A percentile compares a stretch with the other conserved stretches of the same genome.
These are phyloP conservation scores for Syrista parreyssii DNA, from an alignment of 2,888 invertebrate genomes.

Conservation along the genomic window DNA sequence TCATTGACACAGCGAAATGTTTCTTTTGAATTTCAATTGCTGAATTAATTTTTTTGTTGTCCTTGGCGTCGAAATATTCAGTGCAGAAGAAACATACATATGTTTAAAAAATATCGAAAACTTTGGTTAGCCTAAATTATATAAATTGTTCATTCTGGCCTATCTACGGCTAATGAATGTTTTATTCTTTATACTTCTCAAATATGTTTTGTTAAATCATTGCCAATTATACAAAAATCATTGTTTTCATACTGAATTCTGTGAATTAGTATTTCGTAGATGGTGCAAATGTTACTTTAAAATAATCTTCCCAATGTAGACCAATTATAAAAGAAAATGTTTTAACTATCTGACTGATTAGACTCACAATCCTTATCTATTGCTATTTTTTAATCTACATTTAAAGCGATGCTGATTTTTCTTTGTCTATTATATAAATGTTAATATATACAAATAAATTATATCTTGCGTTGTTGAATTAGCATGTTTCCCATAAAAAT, in stretches of 20 bases:
- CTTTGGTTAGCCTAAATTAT: not conserved
- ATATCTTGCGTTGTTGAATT: not conserved
- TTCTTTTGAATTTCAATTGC: not conserved
- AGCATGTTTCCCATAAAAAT: not conserved
- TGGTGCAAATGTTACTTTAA: not conserved
- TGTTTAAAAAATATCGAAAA: no score
- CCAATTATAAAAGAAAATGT: not conserved
- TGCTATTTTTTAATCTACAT: not conserved
- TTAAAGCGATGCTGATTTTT: not conserved
- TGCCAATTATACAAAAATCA: not conserved
- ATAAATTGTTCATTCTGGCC: not conserved
- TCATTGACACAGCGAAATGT: not conserved
- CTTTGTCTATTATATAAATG: not conserved
- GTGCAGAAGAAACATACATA: no score
- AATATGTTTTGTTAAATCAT: not conserved
- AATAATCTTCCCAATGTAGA: not conserved
- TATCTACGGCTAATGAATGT: not conserved
- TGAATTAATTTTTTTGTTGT: not conserved
- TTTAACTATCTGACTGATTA: not conserved
- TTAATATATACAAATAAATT: not conserved
- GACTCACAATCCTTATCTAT: not conserved
- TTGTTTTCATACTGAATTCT: not conserved
- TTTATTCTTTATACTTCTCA: not conserved
- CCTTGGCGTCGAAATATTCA: not conserved
- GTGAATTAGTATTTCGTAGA: not conserved